Base-by-base conservation (phyloP, 2,113 vertebrate genomes). In the Anas platyrhynchos region DNA sequence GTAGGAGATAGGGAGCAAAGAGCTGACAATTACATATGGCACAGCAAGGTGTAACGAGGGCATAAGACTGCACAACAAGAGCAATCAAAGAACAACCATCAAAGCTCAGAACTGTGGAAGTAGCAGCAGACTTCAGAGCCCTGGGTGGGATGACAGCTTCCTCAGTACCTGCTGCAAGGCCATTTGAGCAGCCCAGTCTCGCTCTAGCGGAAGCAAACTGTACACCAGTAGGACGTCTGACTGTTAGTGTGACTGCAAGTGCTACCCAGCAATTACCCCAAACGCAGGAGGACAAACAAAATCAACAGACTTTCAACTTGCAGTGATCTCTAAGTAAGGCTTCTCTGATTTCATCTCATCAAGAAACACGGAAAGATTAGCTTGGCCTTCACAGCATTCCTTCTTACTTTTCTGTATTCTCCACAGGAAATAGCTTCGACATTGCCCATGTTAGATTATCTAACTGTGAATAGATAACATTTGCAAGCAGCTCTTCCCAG, bases 201-300 rank as follows among this genome's bases (percentile, higher is more conserved):
- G 5, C 27, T 32, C 41, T 1, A 34, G 11, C 0, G 8, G 25
- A 67, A 43, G 31, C 17, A 3, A 16, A 36, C 16, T 0, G 5
- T 7, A n/a, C 61, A 23, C n/a, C 9, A 67, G 20, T 36, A 46
- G 26, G 15, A 61, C 1, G 11, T 31, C 61, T 86, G 59, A 72
- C 22, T 59, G 38, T 31, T 17, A 25, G 32, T 7, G 38, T 0
- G 2, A 48, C 3, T 6, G 55, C 41, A 44, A 82, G 15, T 1
- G 7, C 72, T 13, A 9, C 1, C 1, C 41, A 79, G 66, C 27
- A 29, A 50, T 4, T 17, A 31, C 3, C 2, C 9, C 43, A 67
- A 29, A 16, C 12, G 18, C 29, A 32, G 34, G 68, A 0, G 34
- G 25, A 36, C 55, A 71, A 66, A 62, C 34, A 66, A n/a, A 89